Base-by-base conservation (phyloP, 2,113 vertebrate species). In the Anarhynchus alexandrinus region DNA sequence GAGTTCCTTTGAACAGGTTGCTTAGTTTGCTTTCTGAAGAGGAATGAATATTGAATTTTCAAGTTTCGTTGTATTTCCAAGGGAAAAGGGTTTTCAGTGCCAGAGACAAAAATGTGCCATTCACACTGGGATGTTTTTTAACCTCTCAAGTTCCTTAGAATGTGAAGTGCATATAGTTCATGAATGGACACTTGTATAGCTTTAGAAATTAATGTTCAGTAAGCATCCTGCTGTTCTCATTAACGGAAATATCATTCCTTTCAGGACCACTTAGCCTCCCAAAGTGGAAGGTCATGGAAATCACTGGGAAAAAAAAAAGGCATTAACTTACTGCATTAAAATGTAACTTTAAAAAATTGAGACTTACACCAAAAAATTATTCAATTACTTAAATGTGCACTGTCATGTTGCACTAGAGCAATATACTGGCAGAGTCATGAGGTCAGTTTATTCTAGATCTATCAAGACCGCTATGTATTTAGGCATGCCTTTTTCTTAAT, bases 21-120 rank as follows among this genome's bases (percentile, higher is more conserved):
- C 71, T 77, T 85, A 59, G 79, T 82, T 96, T 82, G 30, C 69
- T 97, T 90, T 96, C 45, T 8, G 6, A 69, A 93, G 61, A 93
- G 52, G 55, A 87, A 69, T 27, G 42, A 90, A 74, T 96, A 82
- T 40, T 84, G 86, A 57, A 69, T 94, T 95, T 96, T 94, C 73
- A 81, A 72, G 65, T 58, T 38, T 67, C 83, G 92, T 93, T 96
- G 26, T 79, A 42, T 94, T 97, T 96, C 88, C 62, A 67, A 82
- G 40, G 87, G 69, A 82, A 32, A 82, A 81, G 83, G 7, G 43
- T 69, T 83, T 94, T 91, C 40, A 19, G 30, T 86, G 43, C 40
- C 49, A 93, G 82, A 93, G 34, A 93, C 55, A 91, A 73, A 96
- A 95, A 79, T 52, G 38, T 57, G 20, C 86, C n/a, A 19, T 93